Conservation (phyloP, 2,888 invertebrate species). For the Eupithecia abbreviata region DNA sequence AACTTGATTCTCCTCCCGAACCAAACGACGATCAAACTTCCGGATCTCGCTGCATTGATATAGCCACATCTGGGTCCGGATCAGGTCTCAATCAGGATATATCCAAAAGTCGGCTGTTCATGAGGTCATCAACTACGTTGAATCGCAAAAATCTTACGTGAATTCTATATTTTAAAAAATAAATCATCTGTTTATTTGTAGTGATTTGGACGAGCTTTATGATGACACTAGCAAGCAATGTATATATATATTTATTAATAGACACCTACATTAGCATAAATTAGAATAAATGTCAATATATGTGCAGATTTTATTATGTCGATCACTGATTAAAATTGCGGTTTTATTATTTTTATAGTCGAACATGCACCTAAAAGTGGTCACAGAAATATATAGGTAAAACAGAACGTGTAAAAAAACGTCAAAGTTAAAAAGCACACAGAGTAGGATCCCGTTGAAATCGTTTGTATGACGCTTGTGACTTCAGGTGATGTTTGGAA, state of each 20-base stretch:
- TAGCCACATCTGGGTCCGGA: slow-evolving; percentile 27
- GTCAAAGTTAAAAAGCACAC: neutral
- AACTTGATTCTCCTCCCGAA: slow-evolving; percentile 13
- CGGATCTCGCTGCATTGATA: slow-evolving; percentile 34
- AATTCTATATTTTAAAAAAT: neutral
- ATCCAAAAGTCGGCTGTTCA: slow-evolving; percentile 69
- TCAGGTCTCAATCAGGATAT: slow-evolving; percentile 60
- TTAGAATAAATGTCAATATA: neutral
- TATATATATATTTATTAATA: neutral
- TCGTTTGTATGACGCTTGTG: slow-evolving; percentile 27
- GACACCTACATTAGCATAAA: neutral
- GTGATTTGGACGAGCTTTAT: neutral
- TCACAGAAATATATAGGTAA: neutral
- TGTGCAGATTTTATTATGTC: neutral
- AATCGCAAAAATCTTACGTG: neutral
- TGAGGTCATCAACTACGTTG: slow-evolving; percentile 65
- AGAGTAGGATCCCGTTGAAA: slow-evolving; percentile 38
- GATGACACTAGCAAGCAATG: neutral
- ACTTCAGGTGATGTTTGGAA: neutral
- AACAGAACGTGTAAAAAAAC: neutral
- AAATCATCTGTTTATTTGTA: neutral
- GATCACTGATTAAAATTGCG: neutral
- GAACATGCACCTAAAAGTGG: neutral
- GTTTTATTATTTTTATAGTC: neutral
- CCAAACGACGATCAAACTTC: slow-evolving; percentile 16